phyloP scores from a whole-genome alignment of 1,140 invertebrate genomes.

The Neodiprion virginianus region DNA sequence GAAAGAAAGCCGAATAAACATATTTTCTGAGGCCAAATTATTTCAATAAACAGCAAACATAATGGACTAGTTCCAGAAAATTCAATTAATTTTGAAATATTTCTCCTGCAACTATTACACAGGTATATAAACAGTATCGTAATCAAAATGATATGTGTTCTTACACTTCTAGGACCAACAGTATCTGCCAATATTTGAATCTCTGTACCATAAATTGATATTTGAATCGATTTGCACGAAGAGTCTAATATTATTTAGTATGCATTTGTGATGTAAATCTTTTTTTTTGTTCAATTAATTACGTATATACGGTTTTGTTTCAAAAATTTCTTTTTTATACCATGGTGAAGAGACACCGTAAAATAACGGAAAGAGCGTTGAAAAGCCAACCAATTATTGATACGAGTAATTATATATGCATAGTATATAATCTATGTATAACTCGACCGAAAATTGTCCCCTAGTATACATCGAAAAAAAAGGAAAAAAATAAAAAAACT shows the following conservation, averaged over 20 bases:
- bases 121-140: neutral
- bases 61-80: neutral
- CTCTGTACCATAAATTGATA: neutral
- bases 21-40: no score
- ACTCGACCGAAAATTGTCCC: no score
- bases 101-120: no score
- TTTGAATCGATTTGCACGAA: neutral
- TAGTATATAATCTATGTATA: neutral
- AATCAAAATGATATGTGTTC: neutral
- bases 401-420: neutral
- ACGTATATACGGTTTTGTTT: constrained; percentile 2
- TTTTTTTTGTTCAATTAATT: neutral
- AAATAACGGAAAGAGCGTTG: neutral
- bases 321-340: neutral
- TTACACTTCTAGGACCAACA: neutral
- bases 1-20: no score
- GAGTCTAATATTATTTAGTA: no score
- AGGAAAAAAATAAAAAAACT: no score
- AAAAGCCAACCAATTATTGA: neutral
- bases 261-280: neutral
- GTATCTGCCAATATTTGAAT: no score
- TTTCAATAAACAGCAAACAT: no score
- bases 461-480: no score
- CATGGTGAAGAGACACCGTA: neutral
- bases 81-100: neutral